phyloP scores from a whole-genome alignment of 2,888 invertebrate species.

The Synanthedon vespiformis region DNA sequence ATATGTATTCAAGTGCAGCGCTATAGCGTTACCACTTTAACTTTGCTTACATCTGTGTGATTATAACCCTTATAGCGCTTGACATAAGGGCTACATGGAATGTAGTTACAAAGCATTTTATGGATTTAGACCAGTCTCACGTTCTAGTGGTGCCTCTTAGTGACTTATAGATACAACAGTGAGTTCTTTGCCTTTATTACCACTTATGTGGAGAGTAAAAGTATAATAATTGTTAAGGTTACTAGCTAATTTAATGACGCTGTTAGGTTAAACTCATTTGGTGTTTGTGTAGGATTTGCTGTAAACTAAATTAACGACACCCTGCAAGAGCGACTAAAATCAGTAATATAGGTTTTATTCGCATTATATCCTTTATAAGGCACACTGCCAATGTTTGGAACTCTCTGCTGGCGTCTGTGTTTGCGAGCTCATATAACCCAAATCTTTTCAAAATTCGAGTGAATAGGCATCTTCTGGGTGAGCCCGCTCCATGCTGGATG shows the following conservation, averaged over 20 bases:
- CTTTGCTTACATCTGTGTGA: conserved; percentile 1
- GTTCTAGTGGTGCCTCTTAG: conserved; percentile 32
- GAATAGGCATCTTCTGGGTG: too few species aligned
- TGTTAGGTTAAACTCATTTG: too few species aligned
- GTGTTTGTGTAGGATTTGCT: too few species aligned
- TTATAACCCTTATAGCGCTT: conserved; percentile 14
- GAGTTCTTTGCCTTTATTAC: conserved; percentile 19
- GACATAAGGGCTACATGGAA: conserved; percentile 15
- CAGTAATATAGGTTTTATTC: too few species aligned
- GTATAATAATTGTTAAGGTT: conserved; percentile 22
- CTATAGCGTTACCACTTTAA: conserved; percentile 19
- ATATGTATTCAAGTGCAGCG: conserved; percentile 56
- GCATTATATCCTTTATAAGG: too few species aligned
- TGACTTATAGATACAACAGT: conserved; percentile 22
- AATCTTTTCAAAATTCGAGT: too few species aligned
- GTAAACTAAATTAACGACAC: too few species aligned
- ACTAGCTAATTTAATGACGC: conserved; percentile 6
- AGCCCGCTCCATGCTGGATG: too few species aligned
- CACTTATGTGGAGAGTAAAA: conserved; percentile 22
- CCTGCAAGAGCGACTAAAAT: too few species aligned
- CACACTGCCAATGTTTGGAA: too few species aligned
- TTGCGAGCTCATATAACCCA: too few species aligned
- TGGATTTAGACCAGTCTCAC: conserved; percentile 38
- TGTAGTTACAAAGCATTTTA: conserved; percentile 13
- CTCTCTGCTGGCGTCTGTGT: too few species aligned